Evolutionary conservation across 2,888 invertebrate species (phyloP), one percentile per base, ranked within the genome.

Genomic region (Drosophila putrida): DNA sequence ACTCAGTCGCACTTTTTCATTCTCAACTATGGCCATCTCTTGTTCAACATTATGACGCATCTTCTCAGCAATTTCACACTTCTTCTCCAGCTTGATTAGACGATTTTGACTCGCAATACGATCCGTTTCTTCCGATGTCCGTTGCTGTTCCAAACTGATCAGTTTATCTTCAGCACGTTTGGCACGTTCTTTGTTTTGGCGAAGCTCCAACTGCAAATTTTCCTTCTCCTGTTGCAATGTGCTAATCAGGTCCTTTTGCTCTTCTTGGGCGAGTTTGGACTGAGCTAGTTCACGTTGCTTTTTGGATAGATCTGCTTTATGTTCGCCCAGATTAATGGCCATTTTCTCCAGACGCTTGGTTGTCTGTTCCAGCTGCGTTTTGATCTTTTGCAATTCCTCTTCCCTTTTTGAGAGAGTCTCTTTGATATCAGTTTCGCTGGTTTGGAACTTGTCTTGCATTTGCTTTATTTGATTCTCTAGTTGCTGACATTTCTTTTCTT

Each of bases 81-180:
- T 66, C 68, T 86, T 88, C 59, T 91, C 90, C 9, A 89, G 73
- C 55, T 74, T 79, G 4, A 35, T 39, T 9, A 90, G 36, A 27
- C 81, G 83, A 2, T 89, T 84, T 3, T 82, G 67, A 1, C 50
- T 35, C 4, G 31, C 15, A 9, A 9, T 25, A 0, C 50, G 43
- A 0, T 65, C 61, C 0, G 35, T 0, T 31, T 81, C 84, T 4
- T 13, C 13, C 10, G 9, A 8, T 13, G 2, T 8, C 5, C 36
- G 57, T 35, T 61, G 44, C 2, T 61, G 49, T 11, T 71, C 66
- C 44, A 61, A 31, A 20, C 4, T 20, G 8, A 55, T 11, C 10
- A 54, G 33, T 49, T 50, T 58, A 13, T 66, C 59, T 39, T 61
- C 60, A 5, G 55, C 33, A 8, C 61, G 57, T 6, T 10, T 50